Evolutionary conservation across 1,140 invertebrate genomes (phyloP), one percentile per base, ranked within the genome.

Genomic region (Cotesia chilonis): DNA sequence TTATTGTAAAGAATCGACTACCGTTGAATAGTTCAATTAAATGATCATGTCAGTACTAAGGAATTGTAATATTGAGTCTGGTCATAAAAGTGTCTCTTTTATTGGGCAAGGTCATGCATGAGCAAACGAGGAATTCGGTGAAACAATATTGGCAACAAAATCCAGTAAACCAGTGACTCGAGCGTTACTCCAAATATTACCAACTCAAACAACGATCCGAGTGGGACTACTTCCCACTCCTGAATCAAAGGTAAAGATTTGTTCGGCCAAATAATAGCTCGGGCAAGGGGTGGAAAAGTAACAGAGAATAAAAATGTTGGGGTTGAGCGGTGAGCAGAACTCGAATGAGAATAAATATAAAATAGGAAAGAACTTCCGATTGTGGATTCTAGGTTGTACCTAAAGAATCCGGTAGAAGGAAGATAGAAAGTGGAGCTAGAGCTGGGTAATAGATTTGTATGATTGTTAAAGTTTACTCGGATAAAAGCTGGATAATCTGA

Each of bases 131-230:
- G 73, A 61, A 74, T 76, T 79, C 73, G 64, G 76, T 80, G 79
- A 80, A 80, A 81, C 78, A 83, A 81, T 81, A 81, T 80, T 80
- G 78, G 77, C 79, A 83, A 81, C 76, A 79, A 81, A 82, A 81
- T 83, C 78, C 77, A 74, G 81, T 81, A 81, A 83, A 83, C 79
- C 76, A 79, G 75, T 68, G 78, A 74, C 79, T 77, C 77, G 80
- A 83, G 81, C 79, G 77, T 81, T 83, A 83, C 80, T 81, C 81
- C 80, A 83, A 83, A 83, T 81, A 83, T 83, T 83, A 81, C 80
- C 80, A 83, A 81, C 81, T 83, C 81, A 83, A 83, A 83, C 81
- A 83, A 78, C 76, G 76, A 79, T 78, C 76, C 76, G 77, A 80
- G 79, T 80, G 78, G 75, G 74, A 71, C 71, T 47, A 47, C 41